Conservation (phyloP, 2,888 invertebrate genomes). For the Physocephala rufipes region DNA sequence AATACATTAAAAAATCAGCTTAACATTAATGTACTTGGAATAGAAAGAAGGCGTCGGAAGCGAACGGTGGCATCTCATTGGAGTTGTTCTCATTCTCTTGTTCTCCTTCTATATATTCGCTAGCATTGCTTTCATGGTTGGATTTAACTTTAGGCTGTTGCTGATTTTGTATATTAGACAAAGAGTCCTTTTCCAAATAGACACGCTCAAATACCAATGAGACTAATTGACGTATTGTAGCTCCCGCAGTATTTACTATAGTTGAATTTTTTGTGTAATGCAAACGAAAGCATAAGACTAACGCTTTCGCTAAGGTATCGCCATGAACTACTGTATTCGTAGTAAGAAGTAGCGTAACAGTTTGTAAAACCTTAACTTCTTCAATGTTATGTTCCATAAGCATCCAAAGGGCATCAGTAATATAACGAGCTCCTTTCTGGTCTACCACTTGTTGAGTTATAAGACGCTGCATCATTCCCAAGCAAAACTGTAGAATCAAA, state of each 20-base stretch:
- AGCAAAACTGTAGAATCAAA: conserved; percentile 75
- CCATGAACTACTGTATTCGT: conserved; percentile 96
- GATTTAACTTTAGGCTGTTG: conserved; percentile 29
- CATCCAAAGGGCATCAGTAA: conserved; percentile 92
- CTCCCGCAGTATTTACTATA: conserved; percentile 96
- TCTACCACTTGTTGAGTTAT: conserved; percentile 90
- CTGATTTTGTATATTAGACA: conserved; percentile 48
- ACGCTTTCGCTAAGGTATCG: conserved; percentile 90
- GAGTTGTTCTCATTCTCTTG: conserved; percentile 44
- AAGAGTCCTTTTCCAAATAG: conserved; percentile 57
- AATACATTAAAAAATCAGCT: conserved; percentile 19
- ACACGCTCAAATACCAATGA: conserved; percentile 91
- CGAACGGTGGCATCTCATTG: conserved; percentile 83
- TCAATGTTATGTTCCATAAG: conserved; percentile 94
- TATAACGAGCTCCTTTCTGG: conserved; percentile 90
- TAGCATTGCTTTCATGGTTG: conserved; percentile 32
- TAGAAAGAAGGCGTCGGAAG: conserved; percentile 92
- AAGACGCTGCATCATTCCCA: conserved; percentile 92
- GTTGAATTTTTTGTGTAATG: conserved; percentile 94
- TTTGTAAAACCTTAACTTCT: conserved; percentile 96
- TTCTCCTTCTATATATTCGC: conserved; percentile 42
- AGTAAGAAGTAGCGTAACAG: conserved; percentile 91
- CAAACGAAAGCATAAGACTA: conserved; percentile 94
- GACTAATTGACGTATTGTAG: conserved; percentile 94
- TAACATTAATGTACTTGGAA: conserved; percentile 76